Evolutionary conservation across 1,140 invertebrate genomes (phyloP).

Genomic region (Aphidius ervi): DNA sequence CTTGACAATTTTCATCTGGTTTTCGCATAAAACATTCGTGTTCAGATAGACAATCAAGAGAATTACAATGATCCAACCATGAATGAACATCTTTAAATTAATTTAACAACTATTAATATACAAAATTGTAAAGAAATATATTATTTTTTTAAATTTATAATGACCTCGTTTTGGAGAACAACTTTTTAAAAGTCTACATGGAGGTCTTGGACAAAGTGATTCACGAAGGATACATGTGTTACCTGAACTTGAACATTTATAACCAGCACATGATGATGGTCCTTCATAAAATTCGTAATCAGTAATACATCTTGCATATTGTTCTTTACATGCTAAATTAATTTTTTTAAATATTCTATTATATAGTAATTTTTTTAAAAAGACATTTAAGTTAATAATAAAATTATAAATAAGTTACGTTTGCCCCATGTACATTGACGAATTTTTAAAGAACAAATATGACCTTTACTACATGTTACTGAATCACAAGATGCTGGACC

Average conservation of each 20-base stretch:
- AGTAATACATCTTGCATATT: conserved; percentile 35
- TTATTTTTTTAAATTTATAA: not conserved
- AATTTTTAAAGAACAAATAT: conserved; percentile 31
- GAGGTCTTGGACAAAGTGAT: conserved; percentile 30
- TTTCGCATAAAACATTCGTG: conserved; percentile 40
- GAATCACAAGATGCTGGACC: conserved; percentile 35
- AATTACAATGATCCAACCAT: conserved; percentile 34
- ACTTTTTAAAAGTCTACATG: conserved; percentile 39
- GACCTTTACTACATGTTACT: conserved; percentile 33
- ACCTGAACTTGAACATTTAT: conserved; percentile 29
- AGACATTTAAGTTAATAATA: too few species aligned
- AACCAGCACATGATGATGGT: conserved; percentile 33
- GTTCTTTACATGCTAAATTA: conserved; percentile 31
- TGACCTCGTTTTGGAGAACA: conserved; percentile 33
- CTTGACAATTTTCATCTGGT: conserved; percentile 26
- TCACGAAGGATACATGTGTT: conserved; percentile 37
- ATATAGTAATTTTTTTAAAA: too few species aligned
- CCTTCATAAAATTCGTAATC: conserved; percentile 32
- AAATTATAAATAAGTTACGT: conserved; percentile 25
- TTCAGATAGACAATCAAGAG: conserved; percentile 35
- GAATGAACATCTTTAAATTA: conserved; percentile 28
- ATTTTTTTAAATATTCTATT: not conserved
- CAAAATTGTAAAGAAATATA: not conserved
- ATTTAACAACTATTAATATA: too few species aligned
- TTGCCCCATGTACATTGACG: conserved; percentile 34